Evolutionary conservation across 2,888 invertebrate genomes (phyloP).

Genomic region (Tricholauxania praeusta): DNA sequence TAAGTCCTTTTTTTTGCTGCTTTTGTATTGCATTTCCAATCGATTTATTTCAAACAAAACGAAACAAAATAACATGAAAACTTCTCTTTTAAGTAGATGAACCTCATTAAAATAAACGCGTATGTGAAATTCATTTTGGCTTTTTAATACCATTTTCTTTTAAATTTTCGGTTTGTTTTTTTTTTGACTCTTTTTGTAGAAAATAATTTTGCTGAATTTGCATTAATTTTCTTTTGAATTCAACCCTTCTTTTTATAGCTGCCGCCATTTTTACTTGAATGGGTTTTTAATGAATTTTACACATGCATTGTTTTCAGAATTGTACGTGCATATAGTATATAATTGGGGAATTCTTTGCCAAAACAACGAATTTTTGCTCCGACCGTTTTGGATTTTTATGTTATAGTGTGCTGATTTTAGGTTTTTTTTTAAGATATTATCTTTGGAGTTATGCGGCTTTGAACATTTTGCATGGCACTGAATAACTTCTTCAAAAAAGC

Average conservation of each 20-base stretch:
- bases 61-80: constrained; percentile 16
- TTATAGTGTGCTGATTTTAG: too few relatives aligned
- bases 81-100: neutral
- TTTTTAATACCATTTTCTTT: constrained; percentile 32
- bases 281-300: neutral
- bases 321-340: too few relatives aligned
- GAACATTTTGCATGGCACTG: too few relatives aligned
- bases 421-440: too few relatives aligned
- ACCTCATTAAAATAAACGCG: constrained; percentile 54
- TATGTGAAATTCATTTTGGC: constrained; percentile 31
- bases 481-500: too few relatives aligned
- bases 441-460: too few relatives aligned
- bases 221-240: too few relatives aligned
- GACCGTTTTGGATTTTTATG: too few relatives aligned
- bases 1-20: constrained; percentile 9
- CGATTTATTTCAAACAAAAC: constrained; percentile 52
- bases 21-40: constrained; percentile 47
- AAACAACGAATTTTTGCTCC: too few relatives aligned
- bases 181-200: neutral
- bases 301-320: too few relatives aligned
- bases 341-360: too few relatives aligned
- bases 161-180: neutral
- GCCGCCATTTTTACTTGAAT: neutral
- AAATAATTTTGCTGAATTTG: too few relatives aligned
- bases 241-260: neutral